Base-by-base conservation (phyloP, 2,888 invertebrate genomes). In the Bugula neritina region DNA sequence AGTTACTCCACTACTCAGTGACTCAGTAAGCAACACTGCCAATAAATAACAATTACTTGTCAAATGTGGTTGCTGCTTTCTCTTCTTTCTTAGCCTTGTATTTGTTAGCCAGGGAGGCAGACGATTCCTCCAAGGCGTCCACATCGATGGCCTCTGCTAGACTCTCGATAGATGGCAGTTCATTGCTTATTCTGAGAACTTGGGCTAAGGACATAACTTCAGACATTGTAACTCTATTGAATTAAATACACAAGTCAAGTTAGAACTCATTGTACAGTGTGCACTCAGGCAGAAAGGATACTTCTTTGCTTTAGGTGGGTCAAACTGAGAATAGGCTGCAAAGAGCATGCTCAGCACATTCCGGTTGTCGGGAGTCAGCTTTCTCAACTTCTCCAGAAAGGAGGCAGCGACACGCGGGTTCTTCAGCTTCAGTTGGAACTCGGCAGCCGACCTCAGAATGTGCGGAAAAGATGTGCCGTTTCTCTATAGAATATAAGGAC, bases 381-480 rank as follows among this genome's bases (percentile, higher is more conserved):
- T 88, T 13, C 92, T 87, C 25, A 93, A 85, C 79, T 92, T 90
- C 83, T 93, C 93, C 75, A 93, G 87, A 80, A 93, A 90, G 72
- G 89, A 88, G 10, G 92, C 91, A 0, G 93, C 93, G 0, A 90
- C 90, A 75, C 89, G 87, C 0, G 90, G 88, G 75, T 89, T 89
- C 0, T 91, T 92, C 72, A 90, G 90, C 72, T 91, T 89, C 75
- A 91, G 85, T 86, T 94, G 92, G 79, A 92, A 91, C 75, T 89
- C 90, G 0, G 93, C 93, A 5, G 92, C 92, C 80, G 94, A 93
- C 73, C 91, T 89, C 90, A 93, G 93, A 81, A 96, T 87, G 34
- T 88, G 87, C n/a, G 90, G 89, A 58, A 94, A 74, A 27, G 82
- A 81, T n/a, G 74, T 63, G 23, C 79, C 78, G 21, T 80, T 76